Conservation (phyloP, 2,797 vertebrate genomes). For the Gymnopithys bicolor region DNA sequence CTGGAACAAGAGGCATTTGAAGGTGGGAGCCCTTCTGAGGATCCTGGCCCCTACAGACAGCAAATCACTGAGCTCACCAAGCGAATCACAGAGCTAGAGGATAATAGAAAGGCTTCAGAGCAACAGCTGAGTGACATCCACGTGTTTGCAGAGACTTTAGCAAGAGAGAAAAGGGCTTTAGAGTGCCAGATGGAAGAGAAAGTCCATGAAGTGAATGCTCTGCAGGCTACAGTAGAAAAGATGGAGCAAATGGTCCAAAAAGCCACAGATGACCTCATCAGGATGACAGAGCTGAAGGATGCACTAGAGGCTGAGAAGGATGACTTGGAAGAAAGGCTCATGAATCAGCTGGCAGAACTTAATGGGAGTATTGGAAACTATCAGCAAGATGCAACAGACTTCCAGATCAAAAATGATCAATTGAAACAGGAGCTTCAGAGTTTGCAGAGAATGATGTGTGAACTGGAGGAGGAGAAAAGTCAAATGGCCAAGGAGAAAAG, state of each 20-base stretch:
- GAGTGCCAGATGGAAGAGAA: slow-evolving; percentile 76
- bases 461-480: slow-evolving; percentile 90
- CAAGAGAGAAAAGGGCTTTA: slow-evolving; percentile 71
- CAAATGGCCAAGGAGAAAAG: slow-evolving; percentile 85
- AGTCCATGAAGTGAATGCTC: slow-evolving; percentile 70
- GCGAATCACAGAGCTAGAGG: slow-evolving; percentile 69
- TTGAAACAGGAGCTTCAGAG: slow-evolving; percentile 78
- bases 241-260: slow-evolving; percentile 63
- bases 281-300: slow-evolving; percentile 77
- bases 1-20: not conserved
- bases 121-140: slow-evolving; percentile 14
- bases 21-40: not conserved
- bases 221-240: slow-evolving; percentile 63
- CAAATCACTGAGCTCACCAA: slow-evolving; percentile 68
- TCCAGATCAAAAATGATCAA: slow-evolving; percentile 78
- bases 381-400: slow-evolving; percentile 89
- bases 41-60: slow-evolving; percentile 39
- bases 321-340: slow-evolving; percentile 94
- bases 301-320: slow-evolving; percentile 89
- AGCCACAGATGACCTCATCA: slow-evolving; percentile 79
- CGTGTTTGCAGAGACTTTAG: slow-evolving; percentile 20
- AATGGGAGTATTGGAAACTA: slow-evolving; percentile 98
- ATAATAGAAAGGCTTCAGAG: slow-evolving; percentile 42
- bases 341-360: slow-evolving; percentile 97
- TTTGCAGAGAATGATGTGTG: slow-evolving; percentile 76